Conservation (phyloP, 2,888 invertebrate genomes). For the Steinernema carpocapsae region DNA sequence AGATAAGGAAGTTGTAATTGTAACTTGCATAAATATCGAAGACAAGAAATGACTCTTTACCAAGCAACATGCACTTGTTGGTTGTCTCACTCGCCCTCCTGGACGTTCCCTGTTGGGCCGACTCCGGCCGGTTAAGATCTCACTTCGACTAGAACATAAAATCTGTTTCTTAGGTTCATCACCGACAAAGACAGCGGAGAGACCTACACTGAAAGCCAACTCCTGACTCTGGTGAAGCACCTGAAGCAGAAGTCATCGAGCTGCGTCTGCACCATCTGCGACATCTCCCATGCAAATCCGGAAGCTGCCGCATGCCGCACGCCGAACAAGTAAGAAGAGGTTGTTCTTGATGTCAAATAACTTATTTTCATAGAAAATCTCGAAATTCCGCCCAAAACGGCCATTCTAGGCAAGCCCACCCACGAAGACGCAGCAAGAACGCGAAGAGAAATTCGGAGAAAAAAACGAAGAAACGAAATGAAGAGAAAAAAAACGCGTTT, state of each 20-base stretch:
- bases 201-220: neutral
- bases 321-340: neutral
- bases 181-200: neutral
- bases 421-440: too few relatives aligned
- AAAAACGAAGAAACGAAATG: too few relatives aligned
- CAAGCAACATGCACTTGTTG: neutral
- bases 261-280: conserved; percentile 14
- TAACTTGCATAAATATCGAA: neutral
- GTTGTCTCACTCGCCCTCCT: neutral
- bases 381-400: too few relatives aligned
- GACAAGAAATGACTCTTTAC: neutral
- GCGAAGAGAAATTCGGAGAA: too few relatives aligned
- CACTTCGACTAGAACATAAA: neutral
- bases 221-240: neutral
- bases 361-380: neutral
- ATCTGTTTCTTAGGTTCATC: neutral
- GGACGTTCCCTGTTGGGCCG: neutral
- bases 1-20: neutral
- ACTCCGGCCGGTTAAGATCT: neutral
- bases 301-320: neutral
- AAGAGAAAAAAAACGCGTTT: too few relatives aligned
- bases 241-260: neutral
- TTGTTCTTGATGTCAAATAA: neutral
- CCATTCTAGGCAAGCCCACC: too few relatives aligned
- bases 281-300: conserved; percentile 1